Evolutionary conservation across 2,888 invertebrate genomes (phyloP).

Genomic region (Caenorhabditis drosophilae): DNA sequence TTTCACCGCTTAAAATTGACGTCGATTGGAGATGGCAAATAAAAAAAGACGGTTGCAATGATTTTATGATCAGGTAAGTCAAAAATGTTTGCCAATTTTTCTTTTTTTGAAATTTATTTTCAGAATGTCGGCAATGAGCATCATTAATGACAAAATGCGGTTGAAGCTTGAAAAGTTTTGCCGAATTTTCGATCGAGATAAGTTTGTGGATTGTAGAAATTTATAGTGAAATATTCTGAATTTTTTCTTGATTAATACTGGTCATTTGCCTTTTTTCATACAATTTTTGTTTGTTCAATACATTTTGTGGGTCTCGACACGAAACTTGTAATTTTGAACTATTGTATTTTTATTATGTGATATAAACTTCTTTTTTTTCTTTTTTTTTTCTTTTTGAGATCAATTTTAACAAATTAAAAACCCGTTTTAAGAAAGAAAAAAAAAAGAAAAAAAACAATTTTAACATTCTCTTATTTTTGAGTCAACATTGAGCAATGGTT

Average conservation of each 20-base stretch:
- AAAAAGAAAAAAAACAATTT: no score
- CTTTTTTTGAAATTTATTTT: no score
- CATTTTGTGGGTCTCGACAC: no score
- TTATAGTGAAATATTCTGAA: no score
- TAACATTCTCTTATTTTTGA: no score
- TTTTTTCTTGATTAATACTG: no score
- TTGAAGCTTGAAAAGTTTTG: slow-evolving; percentile 47
- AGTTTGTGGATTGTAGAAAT: slow-evolving; percentile 49
- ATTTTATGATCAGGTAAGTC: slow-evolving; percentile 47
- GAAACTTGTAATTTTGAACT: no score
- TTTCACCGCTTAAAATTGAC: slow-evolving; percentile 54
- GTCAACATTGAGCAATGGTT: slow-evolving; percentile 1
- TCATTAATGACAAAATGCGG: slow-evolving; percentile 35
- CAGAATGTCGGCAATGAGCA: slow-evolving; percentile 55
- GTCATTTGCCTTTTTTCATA: background rate
- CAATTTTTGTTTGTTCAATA: background rate
- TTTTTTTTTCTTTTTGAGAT: background rate
- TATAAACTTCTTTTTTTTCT: background rate
- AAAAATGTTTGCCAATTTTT: no score
- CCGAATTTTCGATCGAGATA: slow-evolving; percentile 44
- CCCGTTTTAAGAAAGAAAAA: no score
- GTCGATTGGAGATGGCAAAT: slow-evolving; percentile 54
- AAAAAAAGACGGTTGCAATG: slow-evolving; percentile 45
- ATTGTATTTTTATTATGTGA: background rate
- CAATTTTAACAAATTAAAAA: background rate